These are phyloP conservation scores for Aix galericulata DNA, from an alignment of 2,113 vertebrate species.

Conservation along the genomic window DNA sequence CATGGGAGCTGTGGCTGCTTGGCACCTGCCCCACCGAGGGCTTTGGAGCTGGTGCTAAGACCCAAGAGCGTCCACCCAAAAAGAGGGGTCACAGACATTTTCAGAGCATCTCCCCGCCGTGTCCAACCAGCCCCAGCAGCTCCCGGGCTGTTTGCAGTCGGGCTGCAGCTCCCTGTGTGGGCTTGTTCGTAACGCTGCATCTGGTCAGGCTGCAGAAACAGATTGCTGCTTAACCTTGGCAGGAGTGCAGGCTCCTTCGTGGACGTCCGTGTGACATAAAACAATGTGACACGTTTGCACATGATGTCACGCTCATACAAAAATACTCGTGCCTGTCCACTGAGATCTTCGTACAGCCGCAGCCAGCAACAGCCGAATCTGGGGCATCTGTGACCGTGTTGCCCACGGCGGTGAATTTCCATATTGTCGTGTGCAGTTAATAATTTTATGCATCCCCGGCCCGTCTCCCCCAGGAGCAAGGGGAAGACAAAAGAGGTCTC, in stretches of 20 bases:
- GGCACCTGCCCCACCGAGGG: accelerated
- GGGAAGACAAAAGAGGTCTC: neutral
- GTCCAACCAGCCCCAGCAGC: neutral
- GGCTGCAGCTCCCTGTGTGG: neutral
- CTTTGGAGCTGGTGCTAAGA: neutral
- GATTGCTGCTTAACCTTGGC: neutral
- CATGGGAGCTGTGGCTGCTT: too few relatives aligned
- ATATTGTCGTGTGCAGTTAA: neutral
- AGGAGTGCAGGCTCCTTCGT: neutral
- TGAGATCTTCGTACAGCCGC: neutral
- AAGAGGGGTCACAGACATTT: too few relatives aligned
- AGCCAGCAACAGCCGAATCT: neutral
- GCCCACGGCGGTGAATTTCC: neutral
- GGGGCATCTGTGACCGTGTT: neutral
- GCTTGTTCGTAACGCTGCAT: accelerated
- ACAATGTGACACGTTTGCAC: neutral
- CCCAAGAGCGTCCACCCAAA: neutral
- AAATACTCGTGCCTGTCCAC: neutral
- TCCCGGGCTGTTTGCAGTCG: neutral
- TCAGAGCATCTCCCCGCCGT: neutral
- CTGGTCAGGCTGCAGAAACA: neutral
- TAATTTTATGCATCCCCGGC: neutral
- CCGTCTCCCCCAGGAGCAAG: neutral
- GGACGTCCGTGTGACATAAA: neutral
- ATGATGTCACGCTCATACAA: neutral